Percentiles rank a stretch among this genome's conserved stretches.
Conservation (phyloP, 2,888 invertebrate species). For the Scrobipalpa atriplicella region DNA sequence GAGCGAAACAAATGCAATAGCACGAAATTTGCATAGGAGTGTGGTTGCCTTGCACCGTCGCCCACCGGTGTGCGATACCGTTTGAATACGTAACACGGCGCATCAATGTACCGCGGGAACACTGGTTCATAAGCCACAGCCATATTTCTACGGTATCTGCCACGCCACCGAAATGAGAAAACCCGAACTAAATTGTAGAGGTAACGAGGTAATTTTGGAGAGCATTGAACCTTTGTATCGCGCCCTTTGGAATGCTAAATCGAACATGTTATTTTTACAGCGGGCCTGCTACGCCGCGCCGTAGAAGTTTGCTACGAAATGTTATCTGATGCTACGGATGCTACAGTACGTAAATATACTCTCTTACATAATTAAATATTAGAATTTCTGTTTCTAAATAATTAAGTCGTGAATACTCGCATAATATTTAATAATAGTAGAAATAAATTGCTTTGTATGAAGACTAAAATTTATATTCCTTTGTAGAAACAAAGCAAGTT, state of each 20-base stretch:
- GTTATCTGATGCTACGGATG: not conserved
- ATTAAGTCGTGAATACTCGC: not conserved
- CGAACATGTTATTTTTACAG: slow-evolving; percentile 7
- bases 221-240: slow-evolving; percentile 17
- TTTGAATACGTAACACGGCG: slow-evolving; percentile 65
- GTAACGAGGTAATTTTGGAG: slow-evolving; percentile 24
- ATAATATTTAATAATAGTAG: too few relatives aligned
- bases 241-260: not conserved
- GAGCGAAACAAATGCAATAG: slow-evolving; percentile 26
- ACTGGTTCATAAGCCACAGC: slow-evolving; percentile 54
- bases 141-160: slow-evolving; percentile 33
- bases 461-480: not conserved
- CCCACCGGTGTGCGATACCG: slow-evolving; percentile 50
- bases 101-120: slow-evolving; percentile 49
- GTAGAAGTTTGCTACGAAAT: slow-evolving; percentile 10
- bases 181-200: slow-evolving; percentile 27
- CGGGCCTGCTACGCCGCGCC: not conserved
- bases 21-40: slow-evolving; percentile 27
- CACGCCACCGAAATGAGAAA: slow-evolving; percentile 22
- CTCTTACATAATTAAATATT: not conserved
- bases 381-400: not conserved
- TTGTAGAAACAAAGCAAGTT: slow-evolving; percentile 8
- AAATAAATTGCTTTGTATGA: too few relatives aligned
- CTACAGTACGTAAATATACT: not conserved
- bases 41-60: slow-evolving; percentile 42